phyloP scores from a whole-genome alignment of 2,797 vertebrate species.

The Philypnodon macrostomus region DNA sequence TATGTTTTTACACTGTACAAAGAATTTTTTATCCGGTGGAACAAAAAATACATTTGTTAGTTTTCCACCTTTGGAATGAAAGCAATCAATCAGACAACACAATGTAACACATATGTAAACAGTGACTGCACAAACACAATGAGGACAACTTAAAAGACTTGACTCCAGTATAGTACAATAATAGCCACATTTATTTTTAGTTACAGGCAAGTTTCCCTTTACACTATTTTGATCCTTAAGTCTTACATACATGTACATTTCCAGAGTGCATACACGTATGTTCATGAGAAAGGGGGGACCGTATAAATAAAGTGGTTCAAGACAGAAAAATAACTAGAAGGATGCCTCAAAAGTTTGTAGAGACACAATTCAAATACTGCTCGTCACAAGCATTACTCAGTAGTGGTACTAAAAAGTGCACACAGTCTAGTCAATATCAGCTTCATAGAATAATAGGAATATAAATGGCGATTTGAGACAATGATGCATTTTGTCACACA shows the following conservation, averaged over 20 bases:
- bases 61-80: too few relatives aligned
- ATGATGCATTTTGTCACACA: slow-evolving; percentile 87
- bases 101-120: too few relatives aligned
- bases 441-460: slow-evolving; percentile 80
- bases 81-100: slow-evolving; percentile 4
- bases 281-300: slow-evolving; percentile 32
- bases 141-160: slow-evolving; percentile 51
- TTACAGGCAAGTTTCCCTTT: slow-evolving; percentile 85
- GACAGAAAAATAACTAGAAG: slow-evolving; percentile 42
- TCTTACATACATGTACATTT: slow-evolving; percentile 78
- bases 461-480: slow-evolving; percentile 81
- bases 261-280: slow-evolving; percentile 76
- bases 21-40: too few relatives aligned
- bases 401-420: slow-evolving; percentile 88
- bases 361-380: slow-evolving; percentile 80
- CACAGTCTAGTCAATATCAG: slow-evolving; percentile 82
- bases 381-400: slow-evolving; percentile 86
- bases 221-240: slow-evolving; percentile 64
- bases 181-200: slow-evolving; percentile 88
- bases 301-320: slow-evolving; percentile 67
- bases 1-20: too few relatives aligned
- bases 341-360: slow-evolving; percentile 72
- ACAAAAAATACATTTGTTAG: too few relatives aligned
- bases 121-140: slow-evolving; percentile 11
- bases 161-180: slow-evolving; percentile 73